Conservation (phyloP, 92 coral and sea anemone species). For the Heteractis magnifica region DNA sequence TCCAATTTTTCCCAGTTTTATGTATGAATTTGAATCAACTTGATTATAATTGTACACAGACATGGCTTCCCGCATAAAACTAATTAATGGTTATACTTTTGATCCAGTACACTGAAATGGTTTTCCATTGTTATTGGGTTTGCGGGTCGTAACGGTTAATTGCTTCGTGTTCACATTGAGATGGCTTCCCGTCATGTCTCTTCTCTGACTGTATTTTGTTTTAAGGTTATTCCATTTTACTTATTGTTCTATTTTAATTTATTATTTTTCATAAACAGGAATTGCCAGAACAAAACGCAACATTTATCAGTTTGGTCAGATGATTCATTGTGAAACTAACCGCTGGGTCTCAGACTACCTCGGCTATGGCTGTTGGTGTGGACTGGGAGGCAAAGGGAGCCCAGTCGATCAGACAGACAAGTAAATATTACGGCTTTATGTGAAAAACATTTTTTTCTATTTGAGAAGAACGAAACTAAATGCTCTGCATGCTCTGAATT, state of each 20-base stretch:
- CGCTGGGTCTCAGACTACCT: slow-evolving; percentile 27
- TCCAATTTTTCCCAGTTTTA: no score
- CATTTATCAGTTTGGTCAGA: slow-evolving; percentile 12
- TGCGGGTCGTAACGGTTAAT: background rate
- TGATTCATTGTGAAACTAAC: slow-evolving; percentile 21
- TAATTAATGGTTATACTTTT: no score
- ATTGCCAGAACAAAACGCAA: slow-evolving; percentile 11
- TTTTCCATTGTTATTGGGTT: background rate
- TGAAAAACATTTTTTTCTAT: no score
- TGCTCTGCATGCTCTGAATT: no score
- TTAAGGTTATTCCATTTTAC: no score
- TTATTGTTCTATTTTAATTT: background rate
- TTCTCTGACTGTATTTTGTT: no score
- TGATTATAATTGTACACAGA: no score
- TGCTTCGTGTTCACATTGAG: background rate
- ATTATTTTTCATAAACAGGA: background rate
- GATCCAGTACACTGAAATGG: background rate
- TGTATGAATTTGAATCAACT: no score
- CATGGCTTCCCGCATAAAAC: no score
- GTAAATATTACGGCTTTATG: background rate
- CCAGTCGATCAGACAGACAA: slow-evolving; percentile 33
- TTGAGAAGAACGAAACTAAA: no score
- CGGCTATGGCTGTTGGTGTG: slow-evolving; percentile 40
- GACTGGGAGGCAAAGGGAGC: slow-evolving; percentile 34
- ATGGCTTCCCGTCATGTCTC: background rate